A percentile compares a stretch with the other conserved stretches of the same genome.
Conservation (phyloP, 35 echinoderm and acorn worm genomes). For the Stichopus chloronotus region DNA sequence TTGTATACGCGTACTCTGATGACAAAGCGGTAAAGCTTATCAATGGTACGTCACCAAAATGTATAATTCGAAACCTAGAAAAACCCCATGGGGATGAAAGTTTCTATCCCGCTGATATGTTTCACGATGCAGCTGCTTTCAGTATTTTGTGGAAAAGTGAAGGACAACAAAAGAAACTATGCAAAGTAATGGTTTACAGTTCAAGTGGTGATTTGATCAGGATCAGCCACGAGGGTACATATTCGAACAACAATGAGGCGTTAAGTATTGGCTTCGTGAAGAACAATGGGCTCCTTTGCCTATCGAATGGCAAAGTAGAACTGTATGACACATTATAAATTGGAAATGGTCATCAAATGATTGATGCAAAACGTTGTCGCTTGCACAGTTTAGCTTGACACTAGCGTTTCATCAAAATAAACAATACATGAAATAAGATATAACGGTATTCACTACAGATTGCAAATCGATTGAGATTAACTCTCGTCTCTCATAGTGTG, state of each 20-base stretch:
- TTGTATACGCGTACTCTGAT: constrained; percentile 1
- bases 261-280: background rate
- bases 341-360: too few species aligned
- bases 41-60: background rate
- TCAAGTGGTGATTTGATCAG: background rate
- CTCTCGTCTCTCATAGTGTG: too few species aligned
- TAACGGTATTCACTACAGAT: too few species aligned
- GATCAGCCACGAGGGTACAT: background rate
- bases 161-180: background rate
- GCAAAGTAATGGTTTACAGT: background rate
- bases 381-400: too few species aligned
- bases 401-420: too few species aligned
- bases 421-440: too few species aligned
- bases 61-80: background rate
- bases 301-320: background rate
- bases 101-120: background rate
- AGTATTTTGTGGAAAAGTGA: background rate
- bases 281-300: background rate
- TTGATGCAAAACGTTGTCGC: too few species aligned
- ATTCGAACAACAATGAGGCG: background rate
- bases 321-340: background rate
- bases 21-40: background rate
- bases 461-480: too few species aligned
- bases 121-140: background rate
- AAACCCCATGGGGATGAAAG: background rate